Percentiles rank a stretch among this genome's conserved stretches.
Evolutionary conservation across 2,113 vertebrate species (phyloP).

Genomic region (Seriola dumerili): DNA sequence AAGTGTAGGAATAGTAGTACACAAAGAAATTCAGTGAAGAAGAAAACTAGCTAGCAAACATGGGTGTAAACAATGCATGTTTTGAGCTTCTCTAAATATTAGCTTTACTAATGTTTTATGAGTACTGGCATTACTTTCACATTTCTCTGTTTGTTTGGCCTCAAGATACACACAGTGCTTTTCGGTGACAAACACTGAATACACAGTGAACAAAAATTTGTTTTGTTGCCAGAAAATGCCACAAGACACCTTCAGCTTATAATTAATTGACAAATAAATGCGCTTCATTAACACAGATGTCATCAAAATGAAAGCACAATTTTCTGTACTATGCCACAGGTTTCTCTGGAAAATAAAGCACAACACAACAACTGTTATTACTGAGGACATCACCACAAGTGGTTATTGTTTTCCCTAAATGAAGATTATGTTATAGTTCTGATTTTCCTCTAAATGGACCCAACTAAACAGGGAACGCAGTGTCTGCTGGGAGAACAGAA

Average conservation of each 20-base stretch:
- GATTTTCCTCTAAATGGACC: neutral
- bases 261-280: neutral
- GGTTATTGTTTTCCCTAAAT: neutral
- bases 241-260: neutral
- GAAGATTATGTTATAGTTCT: neutral
- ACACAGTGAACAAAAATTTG: no score
- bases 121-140: no score
- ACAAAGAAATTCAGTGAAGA: neutral
- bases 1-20: no score
- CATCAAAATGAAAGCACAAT: neutral
- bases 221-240: no score
- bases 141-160: no score
- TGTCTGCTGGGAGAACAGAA: neutral
- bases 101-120: no score
- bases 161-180: no score
- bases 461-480: neutral
- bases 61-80: no score
- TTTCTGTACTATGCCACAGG: neutral
- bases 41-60: neutral
- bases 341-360: neutral
- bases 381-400: neutral
- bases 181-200: no score
- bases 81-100: no score
- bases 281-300: neutral
- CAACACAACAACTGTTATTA: neutral